These are phyloP conservation scores for Alligator sinensis DNA, from an alignment of 2,113 vertebrate species.

Conservation along the genomic window DNA sequence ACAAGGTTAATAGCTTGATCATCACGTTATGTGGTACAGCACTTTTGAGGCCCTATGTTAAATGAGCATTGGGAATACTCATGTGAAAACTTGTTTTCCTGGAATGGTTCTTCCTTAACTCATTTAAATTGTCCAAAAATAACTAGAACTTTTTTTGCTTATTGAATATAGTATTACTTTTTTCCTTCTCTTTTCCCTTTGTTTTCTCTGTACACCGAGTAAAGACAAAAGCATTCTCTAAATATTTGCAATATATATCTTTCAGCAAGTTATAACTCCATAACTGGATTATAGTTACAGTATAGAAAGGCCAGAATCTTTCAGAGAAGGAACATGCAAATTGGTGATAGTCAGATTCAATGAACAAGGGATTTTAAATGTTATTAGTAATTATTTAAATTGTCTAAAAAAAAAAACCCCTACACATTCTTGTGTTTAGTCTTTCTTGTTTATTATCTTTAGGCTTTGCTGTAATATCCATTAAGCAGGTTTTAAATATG, in stretches of 20 bases:
- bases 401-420: not conserved
- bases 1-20: slow-evolving; percentile 15
- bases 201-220: not conserved
- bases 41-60: not conserved
- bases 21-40: not conserved
- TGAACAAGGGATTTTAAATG: not conserved
- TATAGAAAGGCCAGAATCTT: not conserved
- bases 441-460: not conserved
- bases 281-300: not conserved
- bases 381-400: not conserved
- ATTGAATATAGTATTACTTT: not conserved
- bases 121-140: not conserved
- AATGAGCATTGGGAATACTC: not conserved
- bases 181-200: not conserved
- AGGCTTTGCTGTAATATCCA: not conserved
- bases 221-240: not conserved
- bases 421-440: not conserved
- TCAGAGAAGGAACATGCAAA: not conserved
- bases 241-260: too few species aligned
- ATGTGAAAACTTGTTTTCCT: not conserved
- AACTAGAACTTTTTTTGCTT: not conserved
- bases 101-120: not conserved
- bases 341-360: not conserved
- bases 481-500: not conserved
- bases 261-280: not conserved